Base-by-base conservation (phyloP, 2,113 vertebrate species). In the Cyanistes caeruleus region DNA sequence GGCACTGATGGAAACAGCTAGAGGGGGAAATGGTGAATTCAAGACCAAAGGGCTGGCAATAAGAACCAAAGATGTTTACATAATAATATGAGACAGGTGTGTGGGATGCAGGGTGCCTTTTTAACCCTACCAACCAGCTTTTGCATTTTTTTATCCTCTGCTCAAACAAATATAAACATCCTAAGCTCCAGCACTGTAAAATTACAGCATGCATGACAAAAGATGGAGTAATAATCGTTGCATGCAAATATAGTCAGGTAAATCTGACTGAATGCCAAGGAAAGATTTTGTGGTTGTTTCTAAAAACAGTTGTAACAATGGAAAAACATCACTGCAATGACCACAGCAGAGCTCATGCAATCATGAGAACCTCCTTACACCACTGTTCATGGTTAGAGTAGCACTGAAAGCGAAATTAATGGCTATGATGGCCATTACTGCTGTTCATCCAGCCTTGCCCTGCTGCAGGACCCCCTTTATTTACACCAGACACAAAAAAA, bases 71-170 rank as follows among this genome's bases (percentile, higher is more conserved):
- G 3, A 3, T 44, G 31, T 65, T 73, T 28, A 37, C 5, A 13
- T 1, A 41, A 19, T 11, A 49, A 30, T 35, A 24, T 6, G 6
- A 13, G 14, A 43, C 7, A 52, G 18, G 5, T 3, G 1, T 31
- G 5, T 15, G 33, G 22, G 7, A 59, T 19, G 3, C 59, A 75
- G 11, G 5, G 5, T 12, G 5, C 5, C 4, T 59, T 52, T 68
- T 85, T 46, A 7, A 56, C 18, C 23, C 20, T 39, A 4, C 19
- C 59, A 52, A 4, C 41, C 22, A 43, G 12, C 12, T 90, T 78
- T 70, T 48, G 0, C 24, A 9, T 21, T 60, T 79, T 62, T 67
- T 56, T 7, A 3, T 46, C 13, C 59, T 70, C 25, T 75, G 12
- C 83, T 90, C 43, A 72, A 92, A 72, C 8, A 44, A 84, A 23